These are phyloP conservation scores for Fregetta grallaria DNA, from an alignment of 2,113 vertebrate species.

Conservation along the genomic window DNA sequence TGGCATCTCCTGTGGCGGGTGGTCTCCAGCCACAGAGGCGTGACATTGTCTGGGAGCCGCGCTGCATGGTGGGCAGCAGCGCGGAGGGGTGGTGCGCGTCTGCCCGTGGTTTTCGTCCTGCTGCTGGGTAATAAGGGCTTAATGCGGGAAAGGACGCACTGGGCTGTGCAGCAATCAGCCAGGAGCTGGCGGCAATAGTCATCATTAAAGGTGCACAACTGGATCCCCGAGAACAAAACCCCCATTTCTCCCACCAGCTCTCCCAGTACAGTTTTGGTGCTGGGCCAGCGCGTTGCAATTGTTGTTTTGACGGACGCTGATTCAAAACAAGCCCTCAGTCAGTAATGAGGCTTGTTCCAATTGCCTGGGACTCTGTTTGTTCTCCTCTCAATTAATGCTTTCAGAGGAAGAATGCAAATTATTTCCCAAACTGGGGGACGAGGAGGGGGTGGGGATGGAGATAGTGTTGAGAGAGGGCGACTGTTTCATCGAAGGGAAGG, in stretches of 20 bases:
- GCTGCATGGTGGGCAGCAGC: background rate
- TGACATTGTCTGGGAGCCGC: conserved; percentile 32
- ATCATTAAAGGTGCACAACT: conserved; percentile 10
- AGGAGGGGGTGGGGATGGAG: background rate
- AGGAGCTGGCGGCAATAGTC: background rate
- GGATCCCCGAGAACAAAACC: background rate
- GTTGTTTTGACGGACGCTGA: background rate
- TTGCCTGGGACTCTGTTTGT: conserved; percentile 36
- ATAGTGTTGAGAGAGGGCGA: background rate
- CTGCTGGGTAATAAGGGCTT: background rate
- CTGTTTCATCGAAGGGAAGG: background rate
- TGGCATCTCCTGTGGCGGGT: conserved; percentile 42
- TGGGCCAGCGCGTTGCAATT: conserved; percentile 4
- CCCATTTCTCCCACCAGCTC: background rate
- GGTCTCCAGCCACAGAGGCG: background rate
- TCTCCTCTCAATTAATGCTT: conserved; percentile 58
- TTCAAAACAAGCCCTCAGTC: background rate
- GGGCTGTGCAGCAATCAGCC: conserved; percentile 22
- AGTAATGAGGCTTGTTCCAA: conserved; percentile 31
- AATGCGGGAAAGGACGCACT: background rate
- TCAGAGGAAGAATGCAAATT: conserved; percentile 56
- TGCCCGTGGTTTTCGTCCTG: background rate
- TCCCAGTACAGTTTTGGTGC: background rate
- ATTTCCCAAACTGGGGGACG: background rate
- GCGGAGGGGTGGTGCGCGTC: background rate